Percentiles rank a stretch among this genome's conserved stretches.
These are phyloP conservation scores for Stenchaetothrips biformis DNA, from an alignment of 2,888 invertebrate genomes.

Conservation along the genomic window DNA sequence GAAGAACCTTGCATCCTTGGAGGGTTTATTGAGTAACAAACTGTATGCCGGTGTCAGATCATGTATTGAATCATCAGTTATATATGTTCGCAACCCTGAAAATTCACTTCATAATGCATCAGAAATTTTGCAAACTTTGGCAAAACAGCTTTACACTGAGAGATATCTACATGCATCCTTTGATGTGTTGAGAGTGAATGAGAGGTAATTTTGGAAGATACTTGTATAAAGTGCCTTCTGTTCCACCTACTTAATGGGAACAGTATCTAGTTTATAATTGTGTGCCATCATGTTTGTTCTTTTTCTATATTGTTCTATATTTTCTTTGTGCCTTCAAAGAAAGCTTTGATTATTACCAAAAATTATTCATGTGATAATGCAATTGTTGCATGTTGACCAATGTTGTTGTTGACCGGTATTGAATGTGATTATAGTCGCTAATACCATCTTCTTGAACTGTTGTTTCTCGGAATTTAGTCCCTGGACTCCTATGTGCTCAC, in stretches of 20 bases:
- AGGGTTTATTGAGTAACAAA: conserved; percentile 46
- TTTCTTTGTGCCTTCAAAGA: not conserved
- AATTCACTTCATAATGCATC: conserved; percentile 54
- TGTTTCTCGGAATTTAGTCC: too few relatives aligned
- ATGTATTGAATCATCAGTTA: conserved; percentile 46
- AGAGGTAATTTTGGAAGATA: not conserved
- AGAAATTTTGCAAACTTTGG: conserved; percentile 48
- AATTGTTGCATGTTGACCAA: too few relatives aligned
- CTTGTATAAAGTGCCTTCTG: not conserved
- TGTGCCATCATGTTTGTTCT: not conserved
- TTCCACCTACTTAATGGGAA: not conserved
- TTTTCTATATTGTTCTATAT: not conserved
- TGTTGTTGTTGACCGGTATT: too few relatives aligned
- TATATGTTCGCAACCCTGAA: conserved; percentile 51
- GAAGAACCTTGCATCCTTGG: conserved; percentile 47
- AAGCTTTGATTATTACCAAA: not conserved
- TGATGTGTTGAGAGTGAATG: not conserved
- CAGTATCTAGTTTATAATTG: not conserved
- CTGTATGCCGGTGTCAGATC: conserved; percentile 47
- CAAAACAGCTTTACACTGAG: conserved; percentile 50
- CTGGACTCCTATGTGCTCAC: not conserved
- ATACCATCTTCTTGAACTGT: too few relatives aligned
- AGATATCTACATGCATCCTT: conserved; percentile 36
- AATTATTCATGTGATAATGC: too few relatives aligned
- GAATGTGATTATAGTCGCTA: too few relatives aligned